A percentile compares a stretch with the other conserved stretches of the same genome.
phyloP scores from a whole-genome alignment of 2,797 vertebrate genomes.

The Darevskia nairensis region DNA sequence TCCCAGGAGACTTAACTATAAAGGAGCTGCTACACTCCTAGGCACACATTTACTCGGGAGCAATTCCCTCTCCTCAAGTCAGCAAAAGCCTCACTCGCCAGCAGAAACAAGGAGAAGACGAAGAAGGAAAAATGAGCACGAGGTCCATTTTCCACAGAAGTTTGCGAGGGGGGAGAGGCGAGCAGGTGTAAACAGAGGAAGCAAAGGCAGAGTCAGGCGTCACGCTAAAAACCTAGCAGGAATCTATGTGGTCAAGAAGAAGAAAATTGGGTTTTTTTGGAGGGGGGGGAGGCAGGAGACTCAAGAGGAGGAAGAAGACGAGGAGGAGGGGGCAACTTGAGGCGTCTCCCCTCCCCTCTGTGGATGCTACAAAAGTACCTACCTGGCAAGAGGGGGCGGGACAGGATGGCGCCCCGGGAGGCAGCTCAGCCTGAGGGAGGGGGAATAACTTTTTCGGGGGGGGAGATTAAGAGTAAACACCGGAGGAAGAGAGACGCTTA shows the following conservation, averaged over 20 bases:
- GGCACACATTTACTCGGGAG: neutral
- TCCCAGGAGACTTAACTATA: neutral
- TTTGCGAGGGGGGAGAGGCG: accelerated
- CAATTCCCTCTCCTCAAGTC: neutral
- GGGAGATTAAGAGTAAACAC: too few relatives aligned
- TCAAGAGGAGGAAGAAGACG: too few relatives aligned
- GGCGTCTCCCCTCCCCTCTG: neutral
- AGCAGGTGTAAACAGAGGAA: accelerated
- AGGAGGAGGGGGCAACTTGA: neutral
- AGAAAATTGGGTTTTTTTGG: too few relatives aligned
- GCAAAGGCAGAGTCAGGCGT: neutral
- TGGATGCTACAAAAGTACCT: neutral
- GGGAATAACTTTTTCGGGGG: neutral
- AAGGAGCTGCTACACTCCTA: neutral
- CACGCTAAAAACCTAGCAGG: neutral
- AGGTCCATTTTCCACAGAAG: neutral
- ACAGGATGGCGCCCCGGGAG: too few relatives aligned
- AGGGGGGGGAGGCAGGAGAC: neutral
- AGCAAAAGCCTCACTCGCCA: neutral
- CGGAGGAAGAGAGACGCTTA: neutral
- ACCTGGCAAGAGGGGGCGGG: neutral
- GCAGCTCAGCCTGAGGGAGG: too few relatives aligned
- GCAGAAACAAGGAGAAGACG: too few relatives aligned
- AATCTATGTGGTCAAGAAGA: too few relatives aligned
- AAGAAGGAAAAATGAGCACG: neutral